phyloP scores from a whole-genome alignment of 1,140 invertebrate genomes.

The Parapsyche elsis region DNA sequence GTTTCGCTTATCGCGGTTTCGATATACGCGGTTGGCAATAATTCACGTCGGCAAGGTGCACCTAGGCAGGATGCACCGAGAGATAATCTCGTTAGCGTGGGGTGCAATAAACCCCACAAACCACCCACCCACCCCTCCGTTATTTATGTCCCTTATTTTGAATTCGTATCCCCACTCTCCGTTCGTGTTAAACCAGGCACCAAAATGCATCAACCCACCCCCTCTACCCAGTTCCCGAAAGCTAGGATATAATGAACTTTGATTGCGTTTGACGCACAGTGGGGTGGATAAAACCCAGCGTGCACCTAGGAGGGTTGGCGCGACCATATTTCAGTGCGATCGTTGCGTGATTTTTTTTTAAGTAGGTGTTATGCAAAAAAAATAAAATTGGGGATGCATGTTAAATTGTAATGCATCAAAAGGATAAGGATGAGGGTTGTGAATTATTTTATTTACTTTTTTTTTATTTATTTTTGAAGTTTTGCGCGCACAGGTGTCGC shows the following conservation, averaged over 20 bases:
- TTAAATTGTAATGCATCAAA: too few species aligned
- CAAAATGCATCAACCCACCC: slow-evolving; percentile 47
- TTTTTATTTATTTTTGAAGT: too few species aligned
- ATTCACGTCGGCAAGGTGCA: slow-evolving; percentile 11
- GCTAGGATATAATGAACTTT: slow-evolving; percentile 53
- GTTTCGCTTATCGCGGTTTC: slow-evolving; percentile 13
- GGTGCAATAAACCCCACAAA: background rate
- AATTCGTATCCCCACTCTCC: slow-evolving; percentile 33
- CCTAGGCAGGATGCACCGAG: background rate
- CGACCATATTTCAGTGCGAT: background rate
- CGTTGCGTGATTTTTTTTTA: too few species aligned
- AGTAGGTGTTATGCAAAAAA: too few species aligned
- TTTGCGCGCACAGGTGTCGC: too few species aligned
- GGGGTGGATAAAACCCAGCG: background rate
- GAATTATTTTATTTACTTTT: too few species aligned
- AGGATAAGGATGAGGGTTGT: too few species aligned
- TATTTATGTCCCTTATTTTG: slow-evolving; percentile 54
- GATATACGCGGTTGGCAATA: background rate
- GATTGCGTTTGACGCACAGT: slow-evolving; percentile 53
- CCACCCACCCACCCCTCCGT: slow-evolving; percentile 1
- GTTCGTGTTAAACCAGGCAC: slow-evolving; percentile 51
- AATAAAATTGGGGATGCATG: too few species aligned
- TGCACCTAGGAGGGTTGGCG: background rate
- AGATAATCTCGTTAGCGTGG: slow-evolving; percentile 45
- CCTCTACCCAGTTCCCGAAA: slow-evolving; percentile 26